Evolutionary conservation across 2,797 vertebrate species (phyloP), one percentile per base, ranked within the genome.

Genomic region (Myripristis murdjan): DNA sequence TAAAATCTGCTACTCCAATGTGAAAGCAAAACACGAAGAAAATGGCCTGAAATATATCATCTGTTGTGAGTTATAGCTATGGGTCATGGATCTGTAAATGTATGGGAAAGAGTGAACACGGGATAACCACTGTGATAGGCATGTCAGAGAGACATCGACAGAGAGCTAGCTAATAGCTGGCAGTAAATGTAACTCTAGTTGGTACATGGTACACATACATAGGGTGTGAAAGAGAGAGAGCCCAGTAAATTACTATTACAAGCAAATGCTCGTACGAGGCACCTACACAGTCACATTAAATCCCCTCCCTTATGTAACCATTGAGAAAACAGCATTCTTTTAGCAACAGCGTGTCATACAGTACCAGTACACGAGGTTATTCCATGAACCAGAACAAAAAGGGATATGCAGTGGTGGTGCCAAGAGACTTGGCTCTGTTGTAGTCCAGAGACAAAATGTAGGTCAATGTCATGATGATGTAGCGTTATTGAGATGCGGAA

Each of bases 241-340:
- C n/a, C 14, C 14, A 18, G 7, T 28, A 55, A 51, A 62, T 15
- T 44, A 52, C 31, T 35, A 37, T 59, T 63, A 12, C 55, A 62
- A 23, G 15, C 28, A 14, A 54, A 46, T 6, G 43, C 33, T 52
- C 44, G 78, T 55, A 76, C 77, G 86, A 84, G 43, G 43, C 23
- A 73, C 47, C 37, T 75, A 79, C 20, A 79, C 35, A 71, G 57
- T 26, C 18, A 39, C 28, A 64, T 74, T 80, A 79, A 84, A 86
- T 70, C 71, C 49, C 28, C 35, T 51, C 48, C 24, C 35, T 88
- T 90, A 85, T 49, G 48, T 79, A 87, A 89, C 62, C 15, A 51
- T 55, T 57, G 67, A 18, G 62, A 81, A 80, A 63, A 88, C 53
- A 78, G 59, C 28, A 14, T 39, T 62, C 82, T 86, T 90, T 89